A percentile compares a stretch with the other conserved stretches of the same genome.
phyloP scores from a whole-genome alignment of 1,140 invertebrate species.

The Lordiphosa mommai region DNA sequence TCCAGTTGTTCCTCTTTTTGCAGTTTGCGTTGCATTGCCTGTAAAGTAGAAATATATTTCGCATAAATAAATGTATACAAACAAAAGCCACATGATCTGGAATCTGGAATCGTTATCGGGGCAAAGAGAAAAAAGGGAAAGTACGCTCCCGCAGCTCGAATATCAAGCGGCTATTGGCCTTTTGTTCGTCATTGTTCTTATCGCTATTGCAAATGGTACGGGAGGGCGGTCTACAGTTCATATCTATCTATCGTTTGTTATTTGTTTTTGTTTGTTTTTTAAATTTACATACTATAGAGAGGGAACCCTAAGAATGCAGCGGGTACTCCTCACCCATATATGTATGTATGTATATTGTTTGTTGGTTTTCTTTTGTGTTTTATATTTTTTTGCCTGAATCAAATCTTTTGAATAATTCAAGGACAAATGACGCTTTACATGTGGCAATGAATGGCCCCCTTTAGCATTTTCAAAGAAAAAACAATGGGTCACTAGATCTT shows the following conservation, averaged over 20 bases:
- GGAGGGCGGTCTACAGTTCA: background rate
- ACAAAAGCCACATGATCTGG: slow-evolving; percentile 36
- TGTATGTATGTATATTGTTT: background rate
- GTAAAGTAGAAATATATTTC: slow-evolving; percentile 31
- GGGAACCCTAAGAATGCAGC: background rate
- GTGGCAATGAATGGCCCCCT: slow-evolving; percentile 8
- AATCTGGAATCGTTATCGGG: slow-evolving; percentile 24
- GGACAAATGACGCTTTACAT: slow-evolving; percentile 15
- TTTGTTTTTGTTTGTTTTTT: slow-evolving; percentile 11
- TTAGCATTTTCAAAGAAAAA: slow-evolving; percentile 10
- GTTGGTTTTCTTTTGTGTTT: slow-evolving; percentile 8
- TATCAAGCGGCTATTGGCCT: slow-evolving; percentile 68
- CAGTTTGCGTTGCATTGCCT: slow-evolving; percentile 64
- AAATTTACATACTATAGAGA: background rate
- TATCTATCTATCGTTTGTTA: slow-evolving; percentile 9
- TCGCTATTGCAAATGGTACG: slow-evolving; percentile 41
- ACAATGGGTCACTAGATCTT: background rate
- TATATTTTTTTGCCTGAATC: slow-evolving; percentile 20
- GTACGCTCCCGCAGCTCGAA: slow-evolving; percentile 21
- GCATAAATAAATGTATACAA: slow-evolving; percentile 52
- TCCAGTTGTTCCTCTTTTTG: slow-evolving; percentile 22
- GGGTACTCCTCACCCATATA: background rate
- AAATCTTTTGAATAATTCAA: slow-evolving; percentile 43
- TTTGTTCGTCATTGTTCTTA: slow-evolving; percentile 58
- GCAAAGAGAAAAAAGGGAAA: slow-evolving; percentile 55